Conservation (phyloP, 1,140 invertebrate species). For the Telenomus remus region DNA sequence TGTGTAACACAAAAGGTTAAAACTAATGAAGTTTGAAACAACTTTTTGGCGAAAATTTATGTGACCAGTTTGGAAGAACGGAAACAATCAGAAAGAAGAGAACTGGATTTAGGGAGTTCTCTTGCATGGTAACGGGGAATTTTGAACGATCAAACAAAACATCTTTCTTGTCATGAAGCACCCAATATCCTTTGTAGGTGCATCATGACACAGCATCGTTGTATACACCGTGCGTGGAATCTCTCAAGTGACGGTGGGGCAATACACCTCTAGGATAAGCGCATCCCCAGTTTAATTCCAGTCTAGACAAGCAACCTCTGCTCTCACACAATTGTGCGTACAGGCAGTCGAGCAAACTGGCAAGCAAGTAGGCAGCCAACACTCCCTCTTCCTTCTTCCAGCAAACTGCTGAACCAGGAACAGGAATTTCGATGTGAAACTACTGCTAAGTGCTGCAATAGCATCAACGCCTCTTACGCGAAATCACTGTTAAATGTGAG, state of each 20-base stretch:
- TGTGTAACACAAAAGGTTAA: neutral
- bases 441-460: constrained; percentile 68
- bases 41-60: no score
- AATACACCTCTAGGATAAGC: constrained; percentile 58
- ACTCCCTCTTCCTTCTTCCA: constrained; percentile 48
- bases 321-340: constrained; percentile 57
- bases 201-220: constrained; percentile 36
- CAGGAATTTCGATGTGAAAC: constrained; percentile 58
- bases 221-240: constrained; percentile 47
- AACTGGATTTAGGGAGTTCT: constrained; percentile 5
- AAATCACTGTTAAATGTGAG: constrained; percentile 65
- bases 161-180: constrained; percentile 38
- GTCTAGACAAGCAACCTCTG: constrained; percentile 60
- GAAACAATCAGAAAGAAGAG: no score
- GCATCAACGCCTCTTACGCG: constrained; percentile 67
- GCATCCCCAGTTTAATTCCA: constrained; percentile 56
- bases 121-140: constrained; percentile 6
- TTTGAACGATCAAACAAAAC: no score
- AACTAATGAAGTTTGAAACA: no score
- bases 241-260: constrained; percentile 47
- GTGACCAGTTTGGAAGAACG: no score
- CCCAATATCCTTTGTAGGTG: constrained; percentile 44
- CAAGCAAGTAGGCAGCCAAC: constrained; percentile 52
- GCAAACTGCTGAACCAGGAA: constrained; percentile 40
- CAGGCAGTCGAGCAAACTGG: constrained; percentile 58